phyloP scores from a whole-genome alignment of 2,797 vertebrate genomes.

The Sebastes cheni region DNA sequence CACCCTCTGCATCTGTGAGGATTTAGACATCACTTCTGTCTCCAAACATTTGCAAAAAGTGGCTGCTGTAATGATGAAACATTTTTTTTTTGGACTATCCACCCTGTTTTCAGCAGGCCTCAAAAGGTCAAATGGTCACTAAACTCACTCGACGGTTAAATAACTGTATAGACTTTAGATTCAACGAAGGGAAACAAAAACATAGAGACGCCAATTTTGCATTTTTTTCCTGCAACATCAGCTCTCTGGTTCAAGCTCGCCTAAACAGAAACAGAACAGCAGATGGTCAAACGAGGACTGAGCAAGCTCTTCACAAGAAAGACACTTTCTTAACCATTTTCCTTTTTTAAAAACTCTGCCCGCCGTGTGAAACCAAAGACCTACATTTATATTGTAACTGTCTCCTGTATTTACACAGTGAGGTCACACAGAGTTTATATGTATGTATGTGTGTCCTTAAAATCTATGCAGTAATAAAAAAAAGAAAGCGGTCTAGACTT shows the following conservation, averaged over 20 bases:
- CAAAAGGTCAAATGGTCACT: neutral
- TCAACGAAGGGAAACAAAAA: neutral
- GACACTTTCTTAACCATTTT: neutral
- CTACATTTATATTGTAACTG: neutral
- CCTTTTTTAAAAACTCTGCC: neutral
- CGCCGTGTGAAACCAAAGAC: neutral
- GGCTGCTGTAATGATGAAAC: neutral
- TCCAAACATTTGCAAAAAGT: neutral
- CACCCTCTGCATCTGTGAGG: neutral
- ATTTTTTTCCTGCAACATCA: slow-evolving; percentile 21
- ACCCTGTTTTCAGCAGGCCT: neutral
- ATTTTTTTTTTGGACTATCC: neutral
- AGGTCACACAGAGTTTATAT: neutral
- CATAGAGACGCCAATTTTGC: slow-evolving; percentile 2
- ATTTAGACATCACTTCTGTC: neutral
- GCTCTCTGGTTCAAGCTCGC: neutral
- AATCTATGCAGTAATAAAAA: neutral
- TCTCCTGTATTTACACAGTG: neutral
- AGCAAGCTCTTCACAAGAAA: neutral
- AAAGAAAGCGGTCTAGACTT: neutral
- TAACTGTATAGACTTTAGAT: neutral
- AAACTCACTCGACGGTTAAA: neutral
- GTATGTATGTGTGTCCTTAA: neutral
- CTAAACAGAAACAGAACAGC: slow-evolving; percentile 22
- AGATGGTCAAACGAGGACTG: slow-evolving; percentile 1